Evolutionary conservation across 35 echinoderm and acorn worm species (phyloP), one percentile per base, ranked within the genome.

Genomic region (Apostichopus parvimensis): DNA sequence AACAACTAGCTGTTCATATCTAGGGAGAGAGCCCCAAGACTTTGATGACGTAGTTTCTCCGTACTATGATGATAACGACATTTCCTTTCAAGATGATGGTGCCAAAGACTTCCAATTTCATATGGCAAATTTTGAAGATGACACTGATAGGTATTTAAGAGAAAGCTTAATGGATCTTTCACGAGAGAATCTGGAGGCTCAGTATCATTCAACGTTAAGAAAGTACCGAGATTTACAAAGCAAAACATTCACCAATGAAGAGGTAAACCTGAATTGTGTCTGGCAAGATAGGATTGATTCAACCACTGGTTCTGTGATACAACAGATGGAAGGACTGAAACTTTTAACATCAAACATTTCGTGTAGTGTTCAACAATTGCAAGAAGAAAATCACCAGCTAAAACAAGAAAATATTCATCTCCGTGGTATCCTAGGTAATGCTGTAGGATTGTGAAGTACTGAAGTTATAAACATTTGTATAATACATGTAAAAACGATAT

Each of bases 121-220:
- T 6, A 14, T 88, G 22, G 57, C 34, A 53, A 88, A 88, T 73
- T 88, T 88, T 88, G 86, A 88, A 73, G 86, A 71, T 23, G 86
- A 88, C 68, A 88, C 86, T 28, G 86, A 88, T 11, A 68, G 68
- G n/a, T 88, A 73, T 15, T 53, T 88, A 21, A 88, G 86, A 54
- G 61, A 73, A 21, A 72, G 86, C 64, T 64, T 88, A 17, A 88
- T 88, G 86, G 86, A 88, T 72, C 86, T 88, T 73, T 73, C 86
- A 7, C 8, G 86, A 88, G 86, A 88, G 17, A 73, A 72, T 26
- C 72, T 88, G 61, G 86, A 88, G 17, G 86, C 61, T 62, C 10
- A 88, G 15, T 88, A 88, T 88, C 62, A 88, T 28, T 72, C 86
- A 28, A 88, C n/a, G 3, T 17, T 88, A 64, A 26, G 2, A 9